Base-by-base conservation (phyloP, 2,797 vertebrate genomes). In the Chrosomus eos region DNA sequence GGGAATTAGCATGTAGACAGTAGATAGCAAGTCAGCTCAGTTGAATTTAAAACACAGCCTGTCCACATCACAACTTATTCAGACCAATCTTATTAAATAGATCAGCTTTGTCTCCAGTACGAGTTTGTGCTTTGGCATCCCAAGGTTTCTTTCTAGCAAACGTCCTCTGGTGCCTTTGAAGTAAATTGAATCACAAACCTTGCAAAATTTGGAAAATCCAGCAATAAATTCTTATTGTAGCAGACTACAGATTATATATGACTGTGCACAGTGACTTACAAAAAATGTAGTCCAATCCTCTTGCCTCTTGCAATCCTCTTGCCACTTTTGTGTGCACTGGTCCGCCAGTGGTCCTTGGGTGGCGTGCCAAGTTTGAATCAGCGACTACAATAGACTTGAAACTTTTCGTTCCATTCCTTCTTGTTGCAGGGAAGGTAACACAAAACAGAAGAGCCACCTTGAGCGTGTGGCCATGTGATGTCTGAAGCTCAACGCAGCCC, bases 401-500 rank as follows among this genome's bases (percentile, higher is more conserved):
- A 58, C 36, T 40, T 81, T 70, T 26, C 6, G 1, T 70, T 70
- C 8, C 28, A 23, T 60, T 72, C 53, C n/a, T 43, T 58, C 10
- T 60, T 2, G 1, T 73, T 45, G 26, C 55, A 73, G 36, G 58
- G 38, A 66, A 82, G 36, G 68, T 75, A 14, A 74, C 81, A 75
- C 23, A 10, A 51, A 66, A 73, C 6, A 60, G 62, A 3, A 36
- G 23, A 36, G 67, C 45, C 58, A 67, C 72, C 31, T 38, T 36
- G 58, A 75, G 60, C n/a, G 3, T 58, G 55, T 66, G 43, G 43
- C 60, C 58, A 76, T 40, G 62, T 78, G 51, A 58, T 23, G 48
- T 84, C 11, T 78, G 64, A 26, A 70, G 19, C 74, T 66, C 21
- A 75, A 74, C 60, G 8, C 21, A 67, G 23, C 71, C 26, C 64